A percentile compares a stretch with the other conserved stretches of the same genome.
phyloP scores from a whole-genome alignment of 2,113 vertebrate genomes.

The Corydoras maculifer region DNA sequence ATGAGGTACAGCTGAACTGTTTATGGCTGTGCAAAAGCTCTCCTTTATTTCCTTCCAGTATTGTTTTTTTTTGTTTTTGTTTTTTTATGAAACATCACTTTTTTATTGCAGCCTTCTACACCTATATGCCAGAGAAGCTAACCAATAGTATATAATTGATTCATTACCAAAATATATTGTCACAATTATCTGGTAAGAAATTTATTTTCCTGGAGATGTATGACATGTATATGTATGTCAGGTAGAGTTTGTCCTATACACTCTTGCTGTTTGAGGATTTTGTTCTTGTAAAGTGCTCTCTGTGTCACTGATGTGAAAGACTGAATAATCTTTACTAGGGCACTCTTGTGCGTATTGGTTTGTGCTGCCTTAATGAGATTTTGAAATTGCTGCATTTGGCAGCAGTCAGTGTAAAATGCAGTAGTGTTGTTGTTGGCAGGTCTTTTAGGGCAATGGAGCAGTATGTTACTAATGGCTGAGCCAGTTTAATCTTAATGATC shows the following conservation, averaged over 20 bases:
- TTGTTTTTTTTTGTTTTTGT: neutral
- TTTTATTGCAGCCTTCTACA: neutral
- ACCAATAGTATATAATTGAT: conserved; percentile 73
- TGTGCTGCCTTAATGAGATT: conserved; percentile 25
- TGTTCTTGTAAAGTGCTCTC: neutral
- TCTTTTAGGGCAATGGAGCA: conserved; percentile 34
- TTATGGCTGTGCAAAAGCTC: neutral
- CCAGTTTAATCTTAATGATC: conserved; percentile 47
- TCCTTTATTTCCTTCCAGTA: neutral
- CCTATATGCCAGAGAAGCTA: conserved; percentile 45
- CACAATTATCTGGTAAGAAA: conserved; percentile 65
- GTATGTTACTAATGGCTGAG: conserved; percentile 42
- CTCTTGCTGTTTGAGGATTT: neutral
- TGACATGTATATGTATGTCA: neutral
- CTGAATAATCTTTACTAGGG: conserved; percentile 29
- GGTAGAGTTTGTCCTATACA: neutral
- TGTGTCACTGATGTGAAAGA: neutral
- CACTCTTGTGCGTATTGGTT: conserved; percentile 8
- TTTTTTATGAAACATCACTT: neutral
- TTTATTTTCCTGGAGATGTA: neutral
- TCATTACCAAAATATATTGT: conserved; percentile 73
- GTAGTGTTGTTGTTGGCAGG: conserved; percentile 28
- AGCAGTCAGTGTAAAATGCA: conserved; percentile 14
- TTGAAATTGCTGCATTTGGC: conserved; percentile 34
- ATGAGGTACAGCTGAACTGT: neutral